phyloP scores from a whole-genome alignment of 2,797 vertebrate genomes.

The Poeciliopsis infans region DNA sequence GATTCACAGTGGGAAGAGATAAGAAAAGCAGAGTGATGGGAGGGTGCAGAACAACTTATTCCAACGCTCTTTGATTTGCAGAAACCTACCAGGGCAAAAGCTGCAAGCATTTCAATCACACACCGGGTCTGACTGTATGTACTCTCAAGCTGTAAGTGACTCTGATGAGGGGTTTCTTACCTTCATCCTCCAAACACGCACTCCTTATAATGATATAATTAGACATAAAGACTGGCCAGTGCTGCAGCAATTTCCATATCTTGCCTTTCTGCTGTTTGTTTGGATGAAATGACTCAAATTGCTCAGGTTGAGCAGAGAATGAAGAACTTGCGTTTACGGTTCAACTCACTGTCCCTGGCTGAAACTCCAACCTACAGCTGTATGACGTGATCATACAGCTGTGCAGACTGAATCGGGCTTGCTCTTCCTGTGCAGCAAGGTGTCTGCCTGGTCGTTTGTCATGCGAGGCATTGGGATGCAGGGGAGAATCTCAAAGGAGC shows the following conservation, averaged over 20 bases:
- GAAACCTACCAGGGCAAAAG: slow-evolving; percentile 38
- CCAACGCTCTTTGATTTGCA: slow-evolving; percentile 43
- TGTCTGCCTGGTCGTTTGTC: slow-evolving; percentile 78
- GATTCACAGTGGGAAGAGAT: slow-evolving; percentile 18
- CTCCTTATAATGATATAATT: slow-evolving; percentile 37
- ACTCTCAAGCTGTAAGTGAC: slow-evolving; percentile 47
- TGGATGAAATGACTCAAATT: slow-evolving; percentile 41
- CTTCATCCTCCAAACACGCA: slow-evolving; percentile 27
- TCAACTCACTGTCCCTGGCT: slow-evolving; percentile 17
- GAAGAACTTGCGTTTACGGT: slow-evolving; percentile 28
- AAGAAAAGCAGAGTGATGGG: slow-evolving; percentile 3
- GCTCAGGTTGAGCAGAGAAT: slow-evolving; percentile 25
- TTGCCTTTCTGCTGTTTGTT: slow-evolving; percentile 44
- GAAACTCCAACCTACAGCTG: slow-evolving; percentile 15
- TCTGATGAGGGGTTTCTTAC: slow-evolving; percentile 48
- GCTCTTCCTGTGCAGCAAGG: slow-evolving; percentile 60
- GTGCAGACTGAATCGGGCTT: slow-evolving; percentile 37
- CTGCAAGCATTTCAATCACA: slow-evolving; percentile 50
- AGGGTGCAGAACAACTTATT: slow-evolving; percentile 46
- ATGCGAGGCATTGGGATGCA: slow-evolving; percentile 81
- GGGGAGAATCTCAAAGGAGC: slow-evolving; percentile 68
- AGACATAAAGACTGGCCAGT: slow-evolving; percentile 43
- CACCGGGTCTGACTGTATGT: slow-evolving; percentile 35
- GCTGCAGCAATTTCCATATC: slow-evolving; percentile 63
- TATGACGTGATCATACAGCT: slow-evolving; percentile 18